These are phyloP conservation scores for Chloropsis cyanopogon DNA, from an alignment of 2,113 vertebrate genomes.

Conservation along the genomic window DNA sequence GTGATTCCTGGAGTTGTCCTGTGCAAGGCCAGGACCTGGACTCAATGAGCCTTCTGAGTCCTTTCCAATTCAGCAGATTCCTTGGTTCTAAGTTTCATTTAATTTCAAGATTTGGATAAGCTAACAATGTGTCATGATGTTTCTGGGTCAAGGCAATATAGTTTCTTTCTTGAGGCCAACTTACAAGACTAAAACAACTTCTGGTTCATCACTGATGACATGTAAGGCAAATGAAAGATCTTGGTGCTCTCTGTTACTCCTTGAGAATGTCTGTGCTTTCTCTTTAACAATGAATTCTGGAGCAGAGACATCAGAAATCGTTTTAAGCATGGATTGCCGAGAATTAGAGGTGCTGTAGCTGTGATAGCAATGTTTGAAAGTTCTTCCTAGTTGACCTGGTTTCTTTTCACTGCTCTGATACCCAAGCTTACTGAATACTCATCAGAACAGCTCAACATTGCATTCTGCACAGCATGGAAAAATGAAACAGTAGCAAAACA, in stretches of 20 bases:
- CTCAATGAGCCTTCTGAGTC: background rate
- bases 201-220: background rate
- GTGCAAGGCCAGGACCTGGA: background rate
- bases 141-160: background rate
- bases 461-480: background rate
- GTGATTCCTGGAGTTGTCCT: background rate
- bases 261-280: background rate
- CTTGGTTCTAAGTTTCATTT: background rate
- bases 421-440: background rate
- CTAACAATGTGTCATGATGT: background rate
- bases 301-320: background rate
- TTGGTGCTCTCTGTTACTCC: background rate
- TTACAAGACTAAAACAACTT: background rate
- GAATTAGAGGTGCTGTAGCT: background rate
- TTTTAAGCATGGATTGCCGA: background rate
- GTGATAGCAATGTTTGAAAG: background rate
- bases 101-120: background rate
- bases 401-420: background rate
- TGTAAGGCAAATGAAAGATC: background rate
- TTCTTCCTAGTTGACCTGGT: background rate
- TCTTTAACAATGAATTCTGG: background rate
- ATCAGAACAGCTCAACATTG: background rate
- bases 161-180: background rate
- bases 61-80: background rate
- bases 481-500: background rate